Base-by-base conservation (phyloP, 2,113 vertebrate species). In the Trinectes maculatus region DNA sequence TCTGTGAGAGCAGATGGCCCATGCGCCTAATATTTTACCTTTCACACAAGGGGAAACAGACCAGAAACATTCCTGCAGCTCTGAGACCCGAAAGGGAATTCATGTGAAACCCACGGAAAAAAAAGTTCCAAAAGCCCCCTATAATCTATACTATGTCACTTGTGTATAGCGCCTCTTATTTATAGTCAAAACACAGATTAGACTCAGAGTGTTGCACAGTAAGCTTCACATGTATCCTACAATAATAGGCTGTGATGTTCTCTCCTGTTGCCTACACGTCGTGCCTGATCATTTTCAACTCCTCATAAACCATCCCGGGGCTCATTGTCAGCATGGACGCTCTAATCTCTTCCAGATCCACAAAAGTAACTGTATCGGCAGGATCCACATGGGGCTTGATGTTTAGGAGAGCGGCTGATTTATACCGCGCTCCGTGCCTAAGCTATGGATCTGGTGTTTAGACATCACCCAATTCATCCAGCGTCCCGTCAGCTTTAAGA, bases 291-390 rank as follows among this genome's bases (percentile, higher is more conserved):
- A 61, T 51, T 18, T 52, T 71, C 49, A 60, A 18, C 18, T 33
- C 61, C 46, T 74, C 71, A 67, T 83, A 84, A 86, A 71, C 26
- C 63, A 77, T 59, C 56, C 54, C 29, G 21, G 19, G 19, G 49
- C 68, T 48, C 34, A 58, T 39, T 56, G 60, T 74, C 62, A 68
- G 68, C 71, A 60, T 43, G 76, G 79, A 74, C 58, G 46, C 56
- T 51, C 37, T 81, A 88, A 89, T 84, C 72, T 79, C 54, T 82
- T 80, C 89, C 87, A 89, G 83, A 85, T 83, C 66, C 74, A 19
- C 57, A 56, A 79, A 73, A 62, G 62, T 69, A 79, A 84, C 77
- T 43, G 71, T 70, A 77, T 39, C 67, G 60, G 51, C 46, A 10
- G 44, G 74, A 77, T 65, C 62, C 83, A 66, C 73, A 78, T 54